Evolutionary conservation across 1,140 invertebrate genomes (phyloP).

Genomic region (Drosophila grimshawi): DNA sequence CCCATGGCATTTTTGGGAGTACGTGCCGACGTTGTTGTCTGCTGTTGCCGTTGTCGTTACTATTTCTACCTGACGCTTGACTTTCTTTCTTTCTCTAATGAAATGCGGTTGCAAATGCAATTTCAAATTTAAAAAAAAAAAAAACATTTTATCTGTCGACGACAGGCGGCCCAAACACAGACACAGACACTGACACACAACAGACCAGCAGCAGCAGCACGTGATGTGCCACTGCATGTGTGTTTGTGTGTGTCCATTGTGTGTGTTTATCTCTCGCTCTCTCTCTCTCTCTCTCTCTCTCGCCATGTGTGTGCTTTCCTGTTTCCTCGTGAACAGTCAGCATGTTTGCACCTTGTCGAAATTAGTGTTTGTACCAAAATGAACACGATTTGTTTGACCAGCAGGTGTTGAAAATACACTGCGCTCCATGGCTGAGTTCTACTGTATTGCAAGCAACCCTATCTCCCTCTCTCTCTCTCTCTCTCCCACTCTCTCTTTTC

Average conservation of each 20-base stretch:
- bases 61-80: constrained; percentile 73
- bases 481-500: background rate
- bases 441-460: constrained; percentile 32
- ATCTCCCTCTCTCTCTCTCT: constrained; percentile 11
- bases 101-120: constrained; percentile 82
- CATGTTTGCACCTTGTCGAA: constrained; percentile 82
- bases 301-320: constrained; percentile 7
- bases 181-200: constrained; percentile 39
- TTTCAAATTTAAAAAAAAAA: constrained; percentile 81
- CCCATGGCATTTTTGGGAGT: constrained; percentile 36
- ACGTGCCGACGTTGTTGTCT: constrained; percentile 35
- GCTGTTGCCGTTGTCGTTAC: constrained; percentile 55
- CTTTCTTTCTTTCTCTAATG: constrained; percentile 77
- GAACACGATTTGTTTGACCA: constrained; percentile 82
- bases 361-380: constrained; percentile 81
- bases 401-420: constrained; percentile 81
- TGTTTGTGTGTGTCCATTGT: constrained; percentile 13
- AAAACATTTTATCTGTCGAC: constrained; percentile 79
- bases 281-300: background rate
- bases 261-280: background rate
- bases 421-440: constrained; percentile 42
- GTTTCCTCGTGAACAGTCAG: constrained; percentile 47
- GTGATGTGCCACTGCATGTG: constrained; percentile 27
- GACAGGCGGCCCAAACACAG: constrained; percentile 54
- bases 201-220: constrained; percentile 27